A percentile compares a stretch with the other conserved stretches of the same genome.
phyloP scores from a whole-genome alignment of 2,888 invertebrate species.

The Abrostola tripartita region DNA sequence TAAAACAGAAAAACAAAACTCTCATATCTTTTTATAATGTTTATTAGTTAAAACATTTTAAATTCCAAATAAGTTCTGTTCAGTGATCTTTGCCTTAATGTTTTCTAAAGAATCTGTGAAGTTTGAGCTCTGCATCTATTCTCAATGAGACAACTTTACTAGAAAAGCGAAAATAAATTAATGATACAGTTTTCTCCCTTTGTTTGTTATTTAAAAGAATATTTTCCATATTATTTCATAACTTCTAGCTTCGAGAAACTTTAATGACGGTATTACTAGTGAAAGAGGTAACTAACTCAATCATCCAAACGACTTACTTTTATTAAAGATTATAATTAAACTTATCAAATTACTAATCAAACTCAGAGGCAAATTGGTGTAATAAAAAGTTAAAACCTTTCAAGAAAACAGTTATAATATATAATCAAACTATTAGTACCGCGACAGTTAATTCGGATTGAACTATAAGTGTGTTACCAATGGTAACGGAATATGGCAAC shows the following conservation, averaged over 20 bases:
- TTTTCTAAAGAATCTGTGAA: slow-evolving; percentile 24
- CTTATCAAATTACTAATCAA: slow-evolving; percentile 38
- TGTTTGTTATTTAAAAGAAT: no score
- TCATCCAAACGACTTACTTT: slow-evolving; percentile 17
- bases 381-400: slow-evolving; percentile 29
- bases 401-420: slow-evolving; percentile 19
- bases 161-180: no score
- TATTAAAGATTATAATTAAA: slow-evolving; percentile 20
- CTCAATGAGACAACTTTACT: not conserved
- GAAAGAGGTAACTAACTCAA: slow-evolving; percentile 7
- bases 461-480: not conserved
- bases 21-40: not conserved
- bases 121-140: slow-evolving; percentile 23
- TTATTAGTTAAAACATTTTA: not conserved
- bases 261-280: not conserved
- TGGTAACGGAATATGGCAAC: no score
- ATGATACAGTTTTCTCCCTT: no score
- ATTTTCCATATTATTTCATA: not conserved
- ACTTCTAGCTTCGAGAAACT: not conserved
- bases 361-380: slow-evolving; percentile 25
- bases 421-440: slow-evolving; percentile 27
- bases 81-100: slow-evolving; percentile 15
- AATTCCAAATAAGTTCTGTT: slow-evolving; percentile 19
- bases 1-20: no score
- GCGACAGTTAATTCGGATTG: slow-evolving; percentile 28